Percentiles rank a stretch among this genome's conserved stretches.
phyloP scores from a whole-genome alignment of 2,888 invertebrate species.

The Orthosia gothica region DNA sequence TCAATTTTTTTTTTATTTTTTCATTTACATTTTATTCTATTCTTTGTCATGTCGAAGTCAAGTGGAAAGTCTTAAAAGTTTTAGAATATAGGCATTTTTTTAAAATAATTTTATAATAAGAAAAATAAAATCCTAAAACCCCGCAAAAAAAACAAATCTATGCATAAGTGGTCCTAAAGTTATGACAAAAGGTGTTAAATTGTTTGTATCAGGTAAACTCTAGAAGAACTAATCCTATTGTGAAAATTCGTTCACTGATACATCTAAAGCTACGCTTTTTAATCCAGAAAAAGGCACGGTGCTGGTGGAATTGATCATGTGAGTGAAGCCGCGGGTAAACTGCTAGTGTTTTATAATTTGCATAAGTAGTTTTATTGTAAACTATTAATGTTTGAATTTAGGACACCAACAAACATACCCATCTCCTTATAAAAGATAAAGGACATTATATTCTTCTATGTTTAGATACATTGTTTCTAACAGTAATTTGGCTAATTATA shows the following conservation, averaged over 20 bases:
- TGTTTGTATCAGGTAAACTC: too few relatives aligned
- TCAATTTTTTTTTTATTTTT: too few relatives aligned
- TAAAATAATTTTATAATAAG: too few relatives aligned
- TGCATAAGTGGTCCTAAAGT: background rate
- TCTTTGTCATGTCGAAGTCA: too few relatives aligned
- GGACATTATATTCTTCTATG: constrained; percentile 8
- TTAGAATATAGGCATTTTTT: too few relatives aligned
- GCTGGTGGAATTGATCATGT: background rate
- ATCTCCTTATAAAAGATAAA: constrained; percentile 22
- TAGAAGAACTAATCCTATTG: too few relatives aligned
- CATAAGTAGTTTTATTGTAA: background rate
- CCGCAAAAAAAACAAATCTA: background rate
- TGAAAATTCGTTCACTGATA: too few relatives aligned
- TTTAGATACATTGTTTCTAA: constrained; percentile 13
- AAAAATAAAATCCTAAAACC: too few relatives aligned
- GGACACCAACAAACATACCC: background rate
- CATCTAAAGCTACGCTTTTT: background rate
- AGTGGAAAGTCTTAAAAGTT: too few relatives aligned
- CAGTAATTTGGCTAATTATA: constrained; percentile 15
- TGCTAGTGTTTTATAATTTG: background rate
- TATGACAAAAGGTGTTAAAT: too few relatives aligned
- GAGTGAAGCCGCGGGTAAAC: background rate
- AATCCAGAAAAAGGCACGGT: background rate
- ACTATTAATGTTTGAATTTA: background rate
- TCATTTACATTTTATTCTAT: too few relatives aligned